Evolutionary conservation across 2,888 invertebrate species (phyloP), one percentile per base, ranked within the genome.

Genomic region (Epirrhoe alternata): DNA sequence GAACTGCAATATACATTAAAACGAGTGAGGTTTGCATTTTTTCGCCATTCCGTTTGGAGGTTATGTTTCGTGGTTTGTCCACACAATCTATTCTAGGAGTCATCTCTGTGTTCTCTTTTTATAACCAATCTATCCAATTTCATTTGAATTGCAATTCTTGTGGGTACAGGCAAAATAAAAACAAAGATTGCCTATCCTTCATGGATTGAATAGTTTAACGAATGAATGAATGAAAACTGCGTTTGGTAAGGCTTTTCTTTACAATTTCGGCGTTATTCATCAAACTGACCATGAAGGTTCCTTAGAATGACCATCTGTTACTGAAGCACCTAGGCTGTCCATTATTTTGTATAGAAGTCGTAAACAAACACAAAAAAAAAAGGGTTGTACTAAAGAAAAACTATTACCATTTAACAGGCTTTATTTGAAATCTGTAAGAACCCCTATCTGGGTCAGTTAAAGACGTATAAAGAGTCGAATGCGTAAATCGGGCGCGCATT

Each of bases 401-500:
- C 66, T 71, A 74, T 74, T 64, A 66, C 57, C 66, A 72, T 74
- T 76, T 68, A 64, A 64, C 57, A 16, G 53, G 24, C 56, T 17
- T 60, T 68, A 61, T 52, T 52, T 47, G 33, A 57, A 64, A 64
- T 63, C 67, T 57, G 64, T 68, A 64, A 68, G 54, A 60, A 51
- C 12, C 57, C 60, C 51, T 60, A 67, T 67, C 64, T 57, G 60
- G 64, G 57, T 64, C 68, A 64, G 64, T 68, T 64, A 78, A 76
- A 81, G 79, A 75, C 75, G 76, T 69, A 63, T 74, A 75, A 71
- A 69, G 69, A 57, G 59, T 51, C 59, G 70, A 66, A 68, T 66
- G 70, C 71, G 71, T 69, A 77, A 78, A 79, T 75, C 74, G 79
- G 74, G 74, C 76, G 77, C 76, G 72, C 77, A 76, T 76, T 77